Conservation (phyloP, 2,113 vertebrate species). For the Nycticebus coucang region DNA sequence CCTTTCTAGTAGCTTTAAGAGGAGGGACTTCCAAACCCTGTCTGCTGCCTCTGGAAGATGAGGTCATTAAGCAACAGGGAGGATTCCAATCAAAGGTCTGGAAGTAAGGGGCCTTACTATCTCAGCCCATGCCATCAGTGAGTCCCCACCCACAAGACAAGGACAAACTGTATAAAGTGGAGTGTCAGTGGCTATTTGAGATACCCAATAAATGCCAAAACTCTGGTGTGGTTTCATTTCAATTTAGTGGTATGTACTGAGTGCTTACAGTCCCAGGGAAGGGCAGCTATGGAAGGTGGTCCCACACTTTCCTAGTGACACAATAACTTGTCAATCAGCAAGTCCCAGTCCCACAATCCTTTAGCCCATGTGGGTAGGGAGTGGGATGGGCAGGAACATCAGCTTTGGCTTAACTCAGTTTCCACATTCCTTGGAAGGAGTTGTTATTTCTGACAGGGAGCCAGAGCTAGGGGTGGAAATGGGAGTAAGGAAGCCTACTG, state of each 20-base stretch:
- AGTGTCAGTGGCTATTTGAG: neutral
- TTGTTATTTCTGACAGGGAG: neutral
- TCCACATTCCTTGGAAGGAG: neutral
- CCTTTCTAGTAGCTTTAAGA: no score
- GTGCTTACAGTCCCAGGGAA: neutral
- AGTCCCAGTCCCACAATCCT: neutral
- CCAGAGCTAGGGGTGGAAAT: neutral
- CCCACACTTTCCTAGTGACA: neutral
- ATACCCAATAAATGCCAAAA: conserved; percentile 27
- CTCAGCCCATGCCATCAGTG: neutral
- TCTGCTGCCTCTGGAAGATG: neutral
- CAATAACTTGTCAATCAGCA: neutral
- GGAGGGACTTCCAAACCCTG: neutral
- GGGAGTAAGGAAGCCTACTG: neutral
- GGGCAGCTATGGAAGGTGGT: neutral
- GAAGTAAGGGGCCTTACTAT: neutral
- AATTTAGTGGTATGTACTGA: neutral
- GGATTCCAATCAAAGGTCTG: neutral
- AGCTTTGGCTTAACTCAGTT: neutral
- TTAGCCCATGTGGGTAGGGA: neutral
- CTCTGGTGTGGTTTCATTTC: neutral
- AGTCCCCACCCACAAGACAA: neutral
- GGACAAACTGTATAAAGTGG: neutral
- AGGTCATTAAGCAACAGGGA: neutral
- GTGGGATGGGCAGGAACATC: neutral